Percentiles rank a stretch among this genome's conserved stretches.
phyloP scores from a whole-genome alignment of 1,140 invertebrate genomes.

The Drosophila sucinea region DNA sequence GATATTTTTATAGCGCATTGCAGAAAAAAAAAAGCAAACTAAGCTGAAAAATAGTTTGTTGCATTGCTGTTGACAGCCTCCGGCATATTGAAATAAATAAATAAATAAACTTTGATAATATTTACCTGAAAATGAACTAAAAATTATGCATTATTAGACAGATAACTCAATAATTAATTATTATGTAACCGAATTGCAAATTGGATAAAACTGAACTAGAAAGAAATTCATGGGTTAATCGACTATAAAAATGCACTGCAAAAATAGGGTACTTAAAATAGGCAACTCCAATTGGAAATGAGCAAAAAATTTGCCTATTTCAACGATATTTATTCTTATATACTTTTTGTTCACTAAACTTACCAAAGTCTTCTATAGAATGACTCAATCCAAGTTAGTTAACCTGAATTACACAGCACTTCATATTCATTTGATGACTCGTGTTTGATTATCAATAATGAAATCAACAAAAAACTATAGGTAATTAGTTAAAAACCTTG shows the following conservation, averaged over 20 bases:
- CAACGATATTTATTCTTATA: too few species aligned
- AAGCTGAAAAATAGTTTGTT: slow-evolving; percentile 39
- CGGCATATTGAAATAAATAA: slow-evolving; percentile 24
- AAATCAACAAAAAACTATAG: not conserved
- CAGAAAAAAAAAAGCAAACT: slow-evolving; percentile 21
- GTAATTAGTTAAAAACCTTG: slow-evolving; percentile 28
- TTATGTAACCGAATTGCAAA: slow-evolving; percentile 29
- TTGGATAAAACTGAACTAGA: not conserved
- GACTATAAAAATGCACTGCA: not conserved
- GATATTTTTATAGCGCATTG: slow-evolving; percentile 1
- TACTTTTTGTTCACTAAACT: too few species aligned
- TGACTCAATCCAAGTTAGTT: too few species aligned
- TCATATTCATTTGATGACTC: too few species aligned
- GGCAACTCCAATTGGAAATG: too few species aligned
- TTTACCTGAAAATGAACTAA: slow-evolving; percentile 44
- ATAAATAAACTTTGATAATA: slow-evolving; percentile 41
- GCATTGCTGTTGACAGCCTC: slow-evolving; percentile 27
- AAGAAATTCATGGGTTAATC: not conserved
- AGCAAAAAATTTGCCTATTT: too few species aligned
- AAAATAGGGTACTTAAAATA: too few species aligned
- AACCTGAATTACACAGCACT: too few species aligned
- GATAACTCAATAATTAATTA: slow-evolving; percentile 57
- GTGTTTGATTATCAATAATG: too few species aligned
- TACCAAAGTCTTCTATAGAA: too few species aligned
- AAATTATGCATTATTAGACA: slow-evolving; percentile 55